Base-by-base conservation (phyloP, 2,888 invertebrate genomes). In the Nudaria mundana region DNA sequence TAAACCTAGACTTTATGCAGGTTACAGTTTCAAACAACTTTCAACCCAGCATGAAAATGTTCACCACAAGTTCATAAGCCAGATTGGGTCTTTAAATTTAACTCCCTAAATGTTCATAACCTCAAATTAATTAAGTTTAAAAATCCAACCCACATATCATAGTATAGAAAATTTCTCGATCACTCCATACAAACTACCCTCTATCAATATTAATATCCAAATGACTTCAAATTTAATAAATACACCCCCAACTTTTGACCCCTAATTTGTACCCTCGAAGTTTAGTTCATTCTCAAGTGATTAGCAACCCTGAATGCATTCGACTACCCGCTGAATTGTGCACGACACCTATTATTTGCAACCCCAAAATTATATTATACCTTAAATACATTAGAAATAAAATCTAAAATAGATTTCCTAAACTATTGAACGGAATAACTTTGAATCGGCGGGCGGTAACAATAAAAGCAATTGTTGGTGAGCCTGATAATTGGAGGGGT, bases 361-460 rank as follows among this genome's bases (percentile, higher is more conserved):
- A 72, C 72, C 75, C 67, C 67, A 67, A 68, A 67, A 48, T 44
- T 31, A 15, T 24, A 38, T 55, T 49, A 56, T 52, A 61, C 67
- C 53, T 53, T 66, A 64, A 41, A 7, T 25, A 34, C 31, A 26
- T 33, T n/a, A 33, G 34, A 30, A 26, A 41, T 53, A 63, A 45
- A 61, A 59, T 56, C 45, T 37, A 54, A 43, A 56, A 36, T 47
- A 18, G 42, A 52, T 28, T 40, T 37, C 42, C 33, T 63, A 66
- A n/a, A 44, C 42, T 40, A 37, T 29, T 37, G 45, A 56, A 58
- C 59, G 59, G 60, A 59, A 60, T 71, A 77, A 82, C 75, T 80
- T 77, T 74, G 72, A 72, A 72, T 62, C 84, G 75, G 74, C 85
- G 85, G 85, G 85, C 77, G 85, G 85, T 81, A 82, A 84, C 84